Percentiles rank a stretch among this genome's conserved stretches.
Evolutionary conservation across 2,797 vertebrate genomes (phyloP).

Genomic region (Alfaro cultratus): DNA sequence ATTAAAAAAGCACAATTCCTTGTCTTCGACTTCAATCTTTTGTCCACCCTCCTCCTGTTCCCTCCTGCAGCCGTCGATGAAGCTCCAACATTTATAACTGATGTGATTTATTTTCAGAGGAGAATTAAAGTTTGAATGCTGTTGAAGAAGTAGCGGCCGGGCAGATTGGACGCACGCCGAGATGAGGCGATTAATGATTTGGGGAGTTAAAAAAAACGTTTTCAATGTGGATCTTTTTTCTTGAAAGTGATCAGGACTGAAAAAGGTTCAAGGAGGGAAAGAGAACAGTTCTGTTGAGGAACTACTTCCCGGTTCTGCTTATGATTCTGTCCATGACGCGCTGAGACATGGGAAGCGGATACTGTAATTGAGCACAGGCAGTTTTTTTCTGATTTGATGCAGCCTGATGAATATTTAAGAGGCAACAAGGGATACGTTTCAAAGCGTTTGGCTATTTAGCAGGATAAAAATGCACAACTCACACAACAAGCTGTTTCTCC

Average conservation of each 20-base stretch:
- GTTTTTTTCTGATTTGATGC: slow-evolving; percentile 18
- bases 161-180: slow-evolving; percentile 16
- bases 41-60: background rate
- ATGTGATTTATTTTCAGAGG: background rate
- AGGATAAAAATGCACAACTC: background rate
- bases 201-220: background rate
- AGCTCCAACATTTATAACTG: slow-evolving; percentile 23
- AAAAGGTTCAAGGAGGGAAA: background rate
- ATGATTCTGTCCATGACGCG: slow-evolving; percentile 19
- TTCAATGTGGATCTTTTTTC: background rate
- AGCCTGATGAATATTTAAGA: slow-evolving; percentile 37
- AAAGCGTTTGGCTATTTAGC: background rate
- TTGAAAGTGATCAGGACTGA: background rate
- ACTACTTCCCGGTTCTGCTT: slow-evolving; percentile 16
- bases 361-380: slow-evolving; percentile 2
- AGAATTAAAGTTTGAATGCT: slow-evolving; percentile 26
- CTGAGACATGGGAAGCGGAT: slow-evolving; percentile 10
- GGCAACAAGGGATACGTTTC: slow-evolving; percentile 5
- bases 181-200: slow-evolving; percentile 15
- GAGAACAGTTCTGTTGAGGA: slow-evolving; percentile 23
- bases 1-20: slow-evolving; percentile 8
- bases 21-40: slow-evolving; percentile 1
- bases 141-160: slow-evolving; percentile 26
- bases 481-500: background rate
- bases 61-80: background rate